Evolutionary conservation across 2,113 vertebrate species (phyloP), one percentile per base, ranked within the genome.

Genomic region (Hippolais icterina): DNA sequence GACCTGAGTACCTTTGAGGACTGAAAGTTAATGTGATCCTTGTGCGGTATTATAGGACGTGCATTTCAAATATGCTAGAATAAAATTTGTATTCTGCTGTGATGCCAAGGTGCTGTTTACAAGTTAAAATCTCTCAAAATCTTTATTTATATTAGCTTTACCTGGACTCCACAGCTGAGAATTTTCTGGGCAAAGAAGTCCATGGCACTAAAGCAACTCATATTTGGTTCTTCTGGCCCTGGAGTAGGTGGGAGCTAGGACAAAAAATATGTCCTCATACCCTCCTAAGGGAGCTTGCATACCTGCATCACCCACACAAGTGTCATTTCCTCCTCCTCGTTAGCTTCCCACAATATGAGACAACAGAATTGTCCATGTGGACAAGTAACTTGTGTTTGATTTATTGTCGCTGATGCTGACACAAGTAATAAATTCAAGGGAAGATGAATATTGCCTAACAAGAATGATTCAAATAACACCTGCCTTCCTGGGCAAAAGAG

Each of bases 371-470:
- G 83, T 79, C 77, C 63, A 56, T 59, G 71, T 15, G 0, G 78
- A 93, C 69, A 86, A 59, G 61, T 77, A 93, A 37, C 84, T 92
- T 95, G 70, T 94, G 70, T 72, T 91, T 97, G 93, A 95, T 96
- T 97, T 96, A 90, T 97, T 94, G 90, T 95, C 11, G 1, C 77
- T 92, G 79, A 93, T 96, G 65, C 91, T 96, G 89, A 96, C 87
- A 96, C 49, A 95, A 95, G 49, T 96, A 96, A 97, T 95, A 96
- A 94, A 97, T 97, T 95, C 95, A 96, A 96, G 93, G 74, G 59
- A 96, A 83, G 76, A 96, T 90, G 97, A 97, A 98, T 97, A 96
- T 94, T 89, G 87, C 83, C 95, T 92, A 86, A 77, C 82, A 93
- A 97, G 92, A 97, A 74, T 87, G 71, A 97, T 94, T 86, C 95